A percentile compares a stretch with the other conserved stretches of the same genome.
phyloP scores from a whole-genome alignment of 2,797 vertebrate genomes.

The Falco cherrug region DNA sequence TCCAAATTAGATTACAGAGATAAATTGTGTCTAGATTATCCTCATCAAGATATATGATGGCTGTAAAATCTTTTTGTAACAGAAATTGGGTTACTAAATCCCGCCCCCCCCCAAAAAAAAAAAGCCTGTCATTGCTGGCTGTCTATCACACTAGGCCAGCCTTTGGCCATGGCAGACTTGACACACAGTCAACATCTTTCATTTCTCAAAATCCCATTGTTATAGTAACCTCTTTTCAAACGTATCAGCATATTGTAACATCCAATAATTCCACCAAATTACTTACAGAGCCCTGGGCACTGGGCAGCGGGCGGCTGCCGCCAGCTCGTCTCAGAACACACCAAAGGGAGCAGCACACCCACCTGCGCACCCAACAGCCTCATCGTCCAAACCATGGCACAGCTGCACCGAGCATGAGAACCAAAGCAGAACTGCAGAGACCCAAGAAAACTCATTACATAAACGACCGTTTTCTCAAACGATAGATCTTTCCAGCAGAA shows the following conservation, averaged over 20 bases:
- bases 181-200: background rate
- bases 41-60: background rate
- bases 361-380: background rate
- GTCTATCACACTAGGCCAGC: background rate
- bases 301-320: background rate
- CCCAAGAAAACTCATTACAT: background rate
- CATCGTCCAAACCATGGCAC: background rate
- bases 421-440: background rate
- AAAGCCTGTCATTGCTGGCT: background rate
- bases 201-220: background rate
- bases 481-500: background rate
- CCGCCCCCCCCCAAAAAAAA: background rate
- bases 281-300: background rate
- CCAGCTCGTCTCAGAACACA: background rate
- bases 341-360: background rate
- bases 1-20: background rate
- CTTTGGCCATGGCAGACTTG: background rate
- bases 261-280: background rate
- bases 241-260: background rate
- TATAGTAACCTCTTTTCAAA: background rate
- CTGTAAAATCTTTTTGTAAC: background rate
- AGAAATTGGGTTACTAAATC: background rate
- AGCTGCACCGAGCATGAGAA: fast-evolving
- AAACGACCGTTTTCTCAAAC: background rate
- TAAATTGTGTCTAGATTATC: background rate